Conservation (phyloP, 2,113 vertebrate genomes). For the Falcunculus frontatus region DNA sequence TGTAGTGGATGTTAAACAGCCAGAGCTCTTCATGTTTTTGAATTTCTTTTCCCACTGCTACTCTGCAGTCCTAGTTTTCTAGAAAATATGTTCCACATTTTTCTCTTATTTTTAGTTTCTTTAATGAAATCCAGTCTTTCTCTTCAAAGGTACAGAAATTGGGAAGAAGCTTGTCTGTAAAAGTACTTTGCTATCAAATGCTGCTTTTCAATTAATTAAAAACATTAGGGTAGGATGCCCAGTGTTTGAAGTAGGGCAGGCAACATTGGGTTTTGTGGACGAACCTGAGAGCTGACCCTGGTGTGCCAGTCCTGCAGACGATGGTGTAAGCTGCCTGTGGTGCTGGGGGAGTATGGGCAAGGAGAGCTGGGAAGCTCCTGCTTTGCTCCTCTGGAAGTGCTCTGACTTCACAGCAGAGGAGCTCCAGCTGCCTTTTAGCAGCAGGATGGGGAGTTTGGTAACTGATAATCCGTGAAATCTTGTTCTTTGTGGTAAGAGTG, state of each 20-base stretch:
- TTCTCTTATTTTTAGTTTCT: conserved; percentile 18
- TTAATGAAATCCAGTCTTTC: background rate
- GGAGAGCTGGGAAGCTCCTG: background rate
- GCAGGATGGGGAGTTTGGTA: background rate
- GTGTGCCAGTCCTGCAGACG: background rate
- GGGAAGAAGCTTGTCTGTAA: background rate
- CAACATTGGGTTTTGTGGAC: background rate
- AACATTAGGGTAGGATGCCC: background rate
- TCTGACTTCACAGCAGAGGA: background rate
- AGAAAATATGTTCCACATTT: background rate
- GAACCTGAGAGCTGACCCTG: background rate
- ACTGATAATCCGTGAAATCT: background rate
- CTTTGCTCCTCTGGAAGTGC: background rate
- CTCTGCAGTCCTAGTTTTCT: background rate
- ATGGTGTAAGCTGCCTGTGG: fast-evolving
- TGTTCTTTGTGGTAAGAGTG: background rate
- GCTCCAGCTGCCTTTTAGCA: background rate
- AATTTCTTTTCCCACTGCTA: background rate
- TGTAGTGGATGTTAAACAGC: background rate
- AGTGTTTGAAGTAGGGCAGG: background rate
- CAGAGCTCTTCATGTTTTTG: background rate
- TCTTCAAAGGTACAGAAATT: background rate
- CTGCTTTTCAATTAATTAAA: background rate
- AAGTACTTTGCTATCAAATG: background rate
- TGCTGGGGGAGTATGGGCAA: background rate